Evolutionary conservation across 2,113 vertebrate genomes (phyloP).

Genomic region (Phalacrocorax aristotelis): DNA sequence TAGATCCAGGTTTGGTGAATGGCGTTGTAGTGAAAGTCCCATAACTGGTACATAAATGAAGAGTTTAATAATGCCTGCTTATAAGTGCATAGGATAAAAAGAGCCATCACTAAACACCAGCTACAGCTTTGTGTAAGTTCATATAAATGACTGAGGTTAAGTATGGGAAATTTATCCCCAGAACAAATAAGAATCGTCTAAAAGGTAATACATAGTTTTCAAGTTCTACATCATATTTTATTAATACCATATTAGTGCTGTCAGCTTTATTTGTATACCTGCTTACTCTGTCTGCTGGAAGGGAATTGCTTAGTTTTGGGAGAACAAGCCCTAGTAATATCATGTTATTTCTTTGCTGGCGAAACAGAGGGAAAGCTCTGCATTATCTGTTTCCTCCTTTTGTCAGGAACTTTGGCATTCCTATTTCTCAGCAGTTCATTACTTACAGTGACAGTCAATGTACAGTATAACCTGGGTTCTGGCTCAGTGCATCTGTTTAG

Average conservation of each 20-base stretch:
- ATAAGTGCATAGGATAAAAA: neutral
- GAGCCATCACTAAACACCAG: neutral
- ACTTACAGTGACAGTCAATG: neutral
- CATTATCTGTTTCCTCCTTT: neutral
- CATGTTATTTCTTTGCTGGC: neutral
- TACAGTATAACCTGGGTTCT: neutral
- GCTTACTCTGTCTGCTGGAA: neutral
- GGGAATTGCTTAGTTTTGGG: neutral
- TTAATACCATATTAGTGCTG: neutral
- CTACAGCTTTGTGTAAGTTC: neutral
- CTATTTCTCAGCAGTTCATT: conserved; percentile 4
- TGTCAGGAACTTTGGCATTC: neutral
- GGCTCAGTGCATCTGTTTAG: conserved; percentile 18
- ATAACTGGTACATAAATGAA: neutral
- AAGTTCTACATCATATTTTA: conserved; percentile 1
- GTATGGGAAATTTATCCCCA: neutral
- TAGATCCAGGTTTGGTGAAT: neutral
- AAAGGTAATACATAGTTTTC: neutral
- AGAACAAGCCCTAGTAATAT: neutral
- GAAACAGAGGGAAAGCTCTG: neutral
- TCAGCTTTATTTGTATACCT: neutral
- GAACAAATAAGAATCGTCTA: neutral
- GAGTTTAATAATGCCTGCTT: neutral
- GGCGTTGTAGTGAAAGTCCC: neutral
- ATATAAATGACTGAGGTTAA: neutral